Evolutionary conservation across 2,888 invertebrate species (phyloP), one percentile per base, ranked within the genome.

Genomic region (Netelia inedita): DNA sequence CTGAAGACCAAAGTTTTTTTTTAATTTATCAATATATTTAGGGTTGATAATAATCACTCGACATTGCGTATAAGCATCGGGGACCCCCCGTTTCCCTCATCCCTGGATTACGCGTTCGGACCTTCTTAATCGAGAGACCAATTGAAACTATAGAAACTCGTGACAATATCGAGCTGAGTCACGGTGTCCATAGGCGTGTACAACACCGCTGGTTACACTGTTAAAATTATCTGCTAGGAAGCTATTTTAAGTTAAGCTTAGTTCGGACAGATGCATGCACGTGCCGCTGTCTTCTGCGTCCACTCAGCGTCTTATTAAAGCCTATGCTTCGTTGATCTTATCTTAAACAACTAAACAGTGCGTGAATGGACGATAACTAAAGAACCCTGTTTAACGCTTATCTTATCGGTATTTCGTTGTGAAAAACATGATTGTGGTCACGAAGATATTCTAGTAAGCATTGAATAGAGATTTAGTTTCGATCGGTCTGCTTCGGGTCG

Each of bases 171-270:
- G 28, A 41, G 55, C 50, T 66, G 73, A 11, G 5, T 19, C 21
- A 6, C 57, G 9, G 57, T 6, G 21, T 16, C 16, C 2, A 57
- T n/a, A 1, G 8, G 21, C 19, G 10, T 21, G 8, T 9, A 57
- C 28, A 35, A n/a, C 23, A 16, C 6, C 21, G 10, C 50, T 23
- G 43, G 28, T n/a, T 11, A 68, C 28, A 50, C 19, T 50, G 78
- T 68, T 76, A 68, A 76, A 59, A 50, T 59, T 68, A 76, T 59
- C 76, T 59, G 46, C 46, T 59, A n/a, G 59, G 66, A 28, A 41
- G 53, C 35, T 65, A 66, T 66, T 76, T 46, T 53, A 5, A 53
- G 66, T 23, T 43, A 16, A 68, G 76, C 28, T 55, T 66, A 10
- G 14, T 55, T 53, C n/a, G 28, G n/a, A 55, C 8, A n/a, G n/a